These are phyloP conservation scores for Drosophila sp. DNA, from an alignment of 1,140 invertebrate species.

Conservation along the genomic window DNA sequence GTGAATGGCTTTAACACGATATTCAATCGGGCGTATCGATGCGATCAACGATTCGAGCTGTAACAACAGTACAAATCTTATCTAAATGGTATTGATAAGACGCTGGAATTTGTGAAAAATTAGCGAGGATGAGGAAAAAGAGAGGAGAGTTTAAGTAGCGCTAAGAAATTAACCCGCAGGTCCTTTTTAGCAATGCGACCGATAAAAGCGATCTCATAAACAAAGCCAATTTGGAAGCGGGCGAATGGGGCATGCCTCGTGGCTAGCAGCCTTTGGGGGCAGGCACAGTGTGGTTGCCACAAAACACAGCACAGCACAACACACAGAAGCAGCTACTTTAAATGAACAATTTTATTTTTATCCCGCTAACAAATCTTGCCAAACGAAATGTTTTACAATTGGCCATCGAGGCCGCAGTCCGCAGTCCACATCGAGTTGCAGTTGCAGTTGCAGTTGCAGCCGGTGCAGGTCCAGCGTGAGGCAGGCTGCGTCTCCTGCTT, in stretches of 20 bases:
- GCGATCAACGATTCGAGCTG: constrained; percentile 1
- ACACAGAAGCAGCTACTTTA: constrained; percentile 83
- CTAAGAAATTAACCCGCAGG: constrained; percentile 79
- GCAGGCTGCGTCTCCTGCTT: background rate
- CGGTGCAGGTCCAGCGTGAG: constrained; percentile 29
- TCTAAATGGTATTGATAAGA: constrained; percentile 49
- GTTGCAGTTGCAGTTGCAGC: constrained; percentile 23
- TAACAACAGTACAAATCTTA: constrained; percentile 16
- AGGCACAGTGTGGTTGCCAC: background rate
- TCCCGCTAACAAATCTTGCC: constrained; percentile 83
- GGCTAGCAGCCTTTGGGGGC: constrained; percentile 8
- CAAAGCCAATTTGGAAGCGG: constrained; percentile 78
- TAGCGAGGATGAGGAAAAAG: constrained; percentile 4
- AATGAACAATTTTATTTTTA: constrained; percentile 84
- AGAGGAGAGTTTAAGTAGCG: constrained; percentile 67
- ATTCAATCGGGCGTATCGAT: constrained; percentile 34
- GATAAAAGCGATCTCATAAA: constrained; percentile 78
- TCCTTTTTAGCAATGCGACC: constrained; percentile 49
- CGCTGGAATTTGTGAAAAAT: constrained; percentile 37
- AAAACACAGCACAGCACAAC: background rate
- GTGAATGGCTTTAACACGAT: constrained; percentile 39
- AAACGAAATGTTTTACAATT: constrained; percentile 82
- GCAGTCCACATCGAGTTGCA: constrained; percentile 29
- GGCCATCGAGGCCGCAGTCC: constrained; percentile 42
- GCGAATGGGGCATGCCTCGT: constrained; percentile 16